A percentile compares a stretch with the other conserved stretches of the same genome.
Evolutionary conservation across 1,140 invertebrate species (phyloP).

Genomic region (Neodiprion lecontei): DNA sequence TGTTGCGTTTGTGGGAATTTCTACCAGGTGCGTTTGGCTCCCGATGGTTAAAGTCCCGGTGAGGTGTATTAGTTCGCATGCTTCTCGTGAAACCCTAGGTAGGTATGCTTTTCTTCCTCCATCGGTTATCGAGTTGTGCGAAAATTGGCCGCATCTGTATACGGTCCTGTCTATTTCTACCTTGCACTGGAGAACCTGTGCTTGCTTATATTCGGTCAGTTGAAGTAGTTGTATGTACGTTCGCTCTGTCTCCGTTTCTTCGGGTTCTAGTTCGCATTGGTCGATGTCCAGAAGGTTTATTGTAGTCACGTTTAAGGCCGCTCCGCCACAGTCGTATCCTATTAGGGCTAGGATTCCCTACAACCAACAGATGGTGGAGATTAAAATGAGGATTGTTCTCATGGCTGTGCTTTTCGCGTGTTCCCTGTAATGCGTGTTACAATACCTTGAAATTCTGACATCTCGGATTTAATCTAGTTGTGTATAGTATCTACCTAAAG

Average conservation of each 20-base stretch:
- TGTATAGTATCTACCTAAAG: no score
- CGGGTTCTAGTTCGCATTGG: background rate
- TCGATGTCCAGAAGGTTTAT: background rate
- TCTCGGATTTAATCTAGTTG: no score
- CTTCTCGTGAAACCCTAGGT: background rate
- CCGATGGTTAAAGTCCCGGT: background rate
- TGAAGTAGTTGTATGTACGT: constrained; percentile 1
- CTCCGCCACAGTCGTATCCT: constrained; percentile 15
- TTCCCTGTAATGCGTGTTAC: no score
- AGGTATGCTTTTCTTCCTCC: background rate
- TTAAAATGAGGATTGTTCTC: no score
- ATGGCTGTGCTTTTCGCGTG: no score
- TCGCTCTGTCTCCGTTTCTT: background rate
- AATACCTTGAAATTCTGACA: no score
- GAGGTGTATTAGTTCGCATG: background rate
- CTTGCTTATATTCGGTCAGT: background rate
- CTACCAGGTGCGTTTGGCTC: background rate
- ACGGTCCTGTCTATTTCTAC: background rate
- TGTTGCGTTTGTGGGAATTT: background rate
- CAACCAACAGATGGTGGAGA: no score
- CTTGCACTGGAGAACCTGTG: constrained; percentile 11
- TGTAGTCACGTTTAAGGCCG: constrained; percentile 9
- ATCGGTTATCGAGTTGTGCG: background rate
- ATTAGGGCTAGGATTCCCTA: background rate
- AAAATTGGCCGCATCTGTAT: background rate